Base-by-base conservation (phyloP, 2,797 vertebrate species). In the Pangasius mekongensis region DNA sequence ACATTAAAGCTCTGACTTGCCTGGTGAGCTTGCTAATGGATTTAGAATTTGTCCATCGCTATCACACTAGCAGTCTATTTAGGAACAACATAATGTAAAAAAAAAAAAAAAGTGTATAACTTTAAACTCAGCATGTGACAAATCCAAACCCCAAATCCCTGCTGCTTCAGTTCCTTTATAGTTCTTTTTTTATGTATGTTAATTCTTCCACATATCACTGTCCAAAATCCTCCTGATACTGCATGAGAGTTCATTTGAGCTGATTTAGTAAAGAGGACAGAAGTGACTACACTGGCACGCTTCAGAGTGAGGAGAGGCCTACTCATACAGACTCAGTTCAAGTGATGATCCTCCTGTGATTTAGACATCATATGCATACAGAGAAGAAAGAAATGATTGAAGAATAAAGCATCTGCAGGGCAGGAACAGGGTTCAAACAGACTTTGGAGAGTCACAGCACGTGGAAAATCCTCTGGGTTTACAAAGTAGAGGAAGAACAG, bases 311-410 rank as follows among this genome's bases (percentile, higher is more conserved):
- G 76, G n/a, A 83, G 66, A 14, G 16, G 24, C 13, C 18, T 16
- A 8, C 56, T 52, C 43, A 56, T 58, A 52, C 84, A 74, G 64
- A 16, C 67, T 52, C 18, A 6, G 20, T 60, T 81, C 67, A 64
- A 54, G 43, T 66, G 10, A 54, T 62, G 83, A 82, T 82, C 84
- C 76, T 82, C 66, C n/a, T 86, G 43, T 9, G 43, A 76, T 43
- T 60, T 24, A 76, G 33, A 80, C 74, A 64, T 74, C 66, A 62
- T 18, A 73, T 85, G 47, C 76, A 74, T 62, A 7, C 30, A 52
- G 84, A 52, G 87, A 52, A 84, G 82, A 67, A 24, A 83, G 78
- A 54, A 62, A 22, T 9, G 52, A 47, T 71, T 85, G 58, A 56
- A 86, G 47, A 22, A 64, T 64, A 24, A 86, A 81, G 33, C 52